Conservation (phyloP, 2,113 vertebrate species). For the Morone saxatilis region DNA sequence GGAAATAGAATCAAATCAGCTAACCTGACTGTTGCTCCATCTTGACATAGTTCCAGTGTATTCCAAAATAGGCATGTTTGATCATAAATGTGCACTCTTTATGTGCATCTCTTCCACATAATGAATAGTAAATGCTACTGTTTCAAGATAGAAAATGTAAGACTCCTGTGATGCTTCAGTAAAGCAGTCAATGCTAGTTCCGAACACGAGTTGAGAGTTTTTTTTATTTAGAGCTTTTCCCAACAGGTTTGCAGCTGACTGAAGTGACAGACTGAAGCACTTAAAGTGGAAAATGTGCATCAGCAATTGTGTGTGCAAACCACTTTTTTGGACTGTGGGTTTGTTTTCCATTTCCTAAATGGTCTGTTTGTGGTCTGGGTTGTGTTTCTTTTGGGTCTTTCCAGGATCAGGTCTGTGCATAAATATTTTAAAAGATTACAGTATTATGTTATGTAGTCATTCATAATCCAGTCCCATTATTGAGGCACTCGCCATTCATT, state of each 20-base stretch:
- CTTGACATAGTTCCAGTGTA: too few relatives aligned
- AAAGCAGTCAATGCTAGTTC: neutral
- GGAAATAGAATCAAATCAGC: neutral
- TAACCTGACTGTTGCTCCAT: neutral
- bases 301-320: neutral
- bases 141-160: neutral
- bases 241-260: neutral
- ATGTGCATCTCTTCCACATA: neutral
- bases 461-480: neutral
- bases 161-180: neutral
- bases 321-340: neutral
- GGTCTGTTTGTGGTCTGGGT: too few relatives aligned
- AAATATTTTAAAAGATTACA: neutral
- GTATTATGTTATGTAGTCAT: neutral
- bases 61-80: neutral
- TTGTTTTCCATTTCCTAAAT: neutral
- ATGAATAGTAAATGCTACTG: neutral
- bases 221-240: neutral
- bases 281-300: neutral
- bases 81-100: neutral
- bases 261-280: conserved; percentile 10
- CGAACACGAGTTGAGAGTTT: neutral
- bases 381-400: neutral
- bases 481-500: neutral
- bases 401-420: neutral